Percentiles rank a stretch among this genome's conserved stretches.
These are phyloP conservation scores for Kradibia gibbosae DNA, from an alignment of 1,140 invertebrate species.

Conservation along the genomic window DNA sequence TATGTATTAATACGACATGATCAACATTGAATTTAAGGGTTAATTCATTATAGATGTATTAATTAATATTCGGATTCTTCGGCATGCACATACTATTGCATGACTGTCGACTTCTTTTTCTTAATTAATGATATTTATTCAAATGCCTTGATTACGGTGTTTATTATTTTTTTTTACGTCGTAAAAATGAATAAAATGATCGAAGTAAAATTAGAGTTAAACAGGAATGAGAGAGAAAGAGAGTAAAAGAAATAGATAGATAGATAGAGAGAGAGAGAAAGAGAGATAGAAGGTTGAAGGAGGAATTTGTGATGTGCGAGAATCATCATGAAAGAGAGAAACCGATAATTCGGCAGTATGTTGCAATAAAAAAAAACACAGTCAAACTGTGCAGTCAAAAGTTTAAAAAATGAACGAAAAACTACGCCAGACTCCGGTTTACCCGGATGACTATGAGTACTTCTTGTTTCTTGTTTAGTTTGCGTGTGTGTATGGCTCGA, in stretches of 20 bases:
- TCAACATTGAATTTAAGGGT: too few species aligned
- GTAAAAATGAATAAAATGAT: neutral
- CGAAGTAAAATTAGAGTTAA: neutral
- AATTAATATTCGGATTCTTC: too few species aligned
- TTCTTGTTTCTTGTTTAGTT: conserved; percentile 34
- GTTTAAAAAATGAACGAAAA: conserved; percentile 15
- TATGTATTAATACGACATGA: too few species aligned
- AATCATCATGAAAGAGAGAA: conserved; percentile 14
- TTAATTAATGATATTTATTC: too few species aligned
- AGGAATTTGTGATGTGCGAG: conserved; percentile 15
- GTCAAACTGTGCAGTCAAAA: neutral
- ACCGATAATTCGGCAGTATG: conserved; percentile 19
- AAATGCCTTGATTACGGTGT: too few species aligned
- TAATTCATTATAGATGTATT: too few species aligned
- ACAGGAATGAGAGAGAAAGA: neutral
- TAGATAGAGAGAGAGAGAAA: neutral
- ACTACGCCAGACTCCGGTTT: neutral
- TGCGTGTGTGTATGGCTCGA: neutral
- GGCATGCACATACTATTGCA: too few species aligned
- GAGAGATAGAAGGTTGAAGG: too few species aligned
- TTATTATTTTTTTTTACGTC: neutral
- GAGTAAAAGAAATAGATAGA: too few species aligned
- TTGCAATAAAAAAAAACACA: neutral
- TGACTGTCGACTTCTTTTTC: too few species aligned
- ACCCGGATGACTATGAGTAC: neutral